Base-by-base conservation (phyloP, 2,888 invertebrate species). In the Prosapia bicincta region DNA sequence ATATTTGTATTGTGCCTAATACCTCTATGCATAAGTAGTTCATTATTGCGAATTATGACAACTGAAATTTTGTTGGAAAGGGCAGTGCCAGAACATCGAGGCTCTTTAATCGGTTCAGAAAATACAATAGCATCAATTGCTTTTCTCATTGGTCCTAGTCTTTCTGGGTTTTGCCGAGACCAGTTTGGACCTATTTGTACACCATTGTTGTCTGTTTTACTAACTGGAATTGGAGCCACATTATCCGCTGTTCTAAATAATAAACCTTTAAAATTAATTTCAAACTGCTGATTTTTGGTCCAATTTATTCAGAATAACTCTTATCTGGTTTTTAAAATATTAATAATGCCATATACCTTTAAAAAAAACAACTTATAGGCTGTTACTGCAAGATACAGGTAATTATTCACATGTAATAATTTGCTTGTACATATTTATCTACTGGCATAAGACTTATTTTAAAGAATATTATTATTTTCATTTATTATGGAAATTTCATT, bases 81-180 rank as follows among this genome's bases (percentile, higher is more conserved):
- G 38, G 30, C 72, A 0, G 10, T 10, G 24, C n/a, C 28, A 7
- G 65, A 72, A 7, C 69, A 72, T 66, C 72, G 69, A 68, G 76
- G 71, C 66, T 76, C 76, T 25, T 3, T 76, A 9, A 69, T 76
- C n/a, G 76, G 76, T 32, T 26, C 72, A 20, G 71, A 68, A 54
- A 76, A 76, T 32, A 69, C 71, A 23, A 69, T 72, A n/a, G 54
- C 72, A 30, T 68, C 72, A 7, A 26, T 65, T 25, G 76, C 72
- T 20, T 65, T 25, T 30, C 68, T 76, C 13, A n/a, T 68, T 15
- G 43, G 71, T 10, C 76, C 76, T 20, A 32, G 68, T 26, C 0
- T 69, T 20, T 68, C 69, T 24, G 76, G 72, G 69, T 7, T 72
- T 26, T 69, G 71, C 20, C 72, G 30, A 66, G 72, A 72, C 10